These are phyloP conservation scores for Bedellia somnulentella DNA, from an alignment of 2,888 invertebrate species.

Conservation along the genomic window DNA sequence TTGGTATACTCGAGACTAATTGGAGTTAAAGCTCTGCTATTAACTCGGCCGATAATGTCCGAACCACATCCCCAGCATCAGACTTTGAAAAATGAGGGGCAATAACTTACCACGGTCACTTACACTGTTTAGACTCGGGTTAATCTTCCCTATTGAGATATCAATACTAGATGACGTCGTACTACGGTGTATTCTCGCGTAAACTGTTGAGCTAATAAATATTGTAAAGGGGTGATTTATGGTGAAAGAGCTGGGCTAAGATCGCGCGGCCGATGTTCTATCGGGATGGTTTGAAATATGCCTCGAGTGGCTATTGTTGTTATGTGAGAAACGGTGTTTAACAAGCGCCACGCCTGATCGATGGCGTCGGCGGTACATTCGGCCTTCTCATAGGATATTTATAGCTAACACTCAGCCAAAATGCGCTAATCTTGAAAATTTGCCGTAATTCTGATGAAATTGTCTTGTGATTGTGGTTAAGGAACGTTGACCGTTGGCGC, in stretches of 20 bases:
- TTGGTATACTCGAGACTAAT: too few species aligned
- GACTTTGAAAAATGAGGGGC: conserved; percentile 50
- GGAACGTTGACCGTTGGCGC: too few species aligned
- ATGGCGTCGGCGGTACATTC: conserved; percentile 24
- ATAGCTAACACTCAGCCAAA: conserved; percentile 35
- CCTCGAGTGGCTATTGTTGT: conserved; percentile 52
- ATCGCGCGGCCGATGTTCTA: conserved; percentile 48
- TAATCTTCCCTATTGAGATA: conserved; percentile 58
- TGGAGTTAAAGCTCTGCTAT: conserved; percentile 41
- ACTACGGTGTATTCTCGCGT: conserved; percentile 33
- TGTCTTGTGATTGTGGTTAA: too few species aligned
- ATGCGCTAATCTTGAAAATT: conserved; percentile 7
- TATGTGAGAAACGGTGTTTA: conserved; percentile 58
- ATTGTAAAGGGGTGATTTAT: conserved; percentile 58
- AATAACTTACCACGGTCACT: conserved; percentile 54
- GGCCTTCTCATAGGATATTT: conserved; percentile 27
- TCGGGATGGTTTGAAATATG: conserved; percentile 56
- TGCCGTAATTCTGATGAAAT: conserved; percentile 2
- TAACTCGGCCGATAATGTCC: conserved; percentile 34
- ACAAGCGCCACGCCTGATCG: conserved; percentile 46
- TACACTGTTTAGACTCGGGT: conserved; percentile 53
- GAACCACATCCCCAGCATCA: conserved; percentile 16
- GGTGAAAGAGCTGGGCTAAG: conserved; percentile 29
- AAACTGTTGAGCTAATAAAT: conserved; percentile 44
- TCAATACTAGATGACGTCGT: conserved; percentile 48